These are phyloP conservation scores for Melanocharis versteri DNA, from an alignment of 2,113 vertebrate species.

Conservation along the genomic window DNA sequence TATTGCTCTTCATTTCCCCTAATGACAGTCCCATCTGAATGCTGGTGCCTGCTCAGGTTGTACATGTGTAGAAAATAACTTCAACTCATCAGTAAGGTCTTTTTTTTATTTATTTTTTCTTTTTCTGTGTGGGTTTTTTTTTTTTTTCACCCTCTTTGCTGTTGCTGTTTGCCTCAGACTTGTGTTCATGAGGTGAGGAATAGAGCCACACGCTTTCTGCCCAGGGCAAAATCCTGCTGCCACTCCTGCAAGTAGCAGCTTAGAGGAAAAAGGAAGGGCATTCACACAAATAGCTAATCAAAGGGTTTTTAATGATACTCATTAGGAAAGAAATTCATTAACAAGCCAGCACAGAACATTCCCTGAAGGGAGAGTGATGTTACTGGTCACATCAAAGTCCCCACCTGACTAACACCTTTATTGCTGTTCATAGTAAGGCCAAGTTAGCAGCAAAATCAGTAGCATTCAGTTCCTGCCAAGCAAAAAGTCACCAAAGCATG, in stretches of 20 bases:
- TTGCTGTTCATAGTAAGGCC: slow-evolving; percentile 62
- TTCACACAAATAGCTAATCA: slow-evolving; percentile 67
- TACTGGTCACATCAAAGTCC: slow-evolving; percentile 60
- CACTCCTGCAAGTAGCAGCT: neutral
- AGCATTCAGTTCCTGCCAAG: slow-evolving; percentile 33
- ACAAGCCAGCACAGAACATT: slow-evolving; percentile 67
- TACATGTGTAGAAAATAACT: neutral
- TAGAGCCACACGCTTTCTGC: neutral
- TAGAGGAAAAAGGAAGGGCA: slow-evolving; percentile 58
- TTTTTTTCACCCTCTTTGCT: neutral
- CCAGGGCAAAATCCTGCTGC: neutral
- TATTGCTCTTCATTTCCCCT: slow-evolving; percentile 49
- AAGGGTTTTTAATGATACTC: slow-evolving; percentile 67
- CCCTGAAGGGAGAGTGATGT: slow-evolving; percentile 58
- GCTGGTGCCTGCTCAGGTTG: neutral
- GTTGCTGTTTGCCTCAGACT: neutral
- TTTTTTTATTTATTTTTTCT: neutral
- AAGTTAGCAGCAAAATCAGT: slow-evolving; percentile 57
- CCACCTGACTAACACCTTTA: slow-evolving; percentile 61
- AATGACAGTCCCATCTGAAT: neutral
- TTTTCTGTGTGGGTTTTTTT: neutral
- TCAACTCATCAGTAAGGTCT: neutral
- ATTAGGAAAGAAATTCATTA: slow-evolving; percentile 70
- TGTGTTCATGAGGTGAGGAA: neutral
- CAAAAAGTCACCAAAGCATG: slow-evolving; percentile 17